Evolutionary conservation across 2,888 invertebrate genomes (phyloP).

Genomic region (Clanis bilineata): DNA sequence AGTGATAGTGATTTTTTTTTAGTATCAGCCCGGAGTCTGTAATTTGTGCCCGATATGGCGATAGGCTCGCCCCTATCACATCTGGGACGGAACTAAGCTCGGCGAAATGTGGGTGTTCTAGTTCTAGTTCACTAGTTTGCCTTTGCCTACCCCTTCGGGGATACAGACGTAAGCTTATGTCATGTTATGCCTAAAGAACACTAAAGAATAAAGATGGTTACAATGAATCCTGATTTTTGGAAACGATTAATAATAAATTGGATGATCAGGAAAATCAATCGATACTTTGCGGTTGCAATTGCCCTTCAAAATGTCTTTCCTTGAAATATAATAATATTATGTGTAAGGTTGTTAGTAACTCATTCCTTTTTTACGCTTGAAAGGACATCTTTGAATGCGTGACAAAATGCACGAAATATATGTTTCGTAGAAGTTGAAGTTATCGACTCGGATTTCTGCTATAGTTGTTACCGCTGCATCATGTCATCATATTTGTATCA

Average conservation of each 20-base stretch:
- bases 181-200: too few relatives aligned
- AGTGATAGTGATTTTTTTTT: too few relatives aligned
- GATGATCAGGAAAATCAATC: background rate
- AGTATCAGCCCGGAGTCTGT: too few relatives aligned
- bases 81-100: too few relatives aligned
- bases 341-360: background rate
- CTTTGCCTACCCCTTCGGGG: too few relatives aligned
- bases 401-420: background rate
- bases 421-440: background rate
- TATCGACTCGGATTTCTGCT: background rate
- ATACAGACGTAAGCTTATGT: too few relatives aligned
- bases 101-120: too few relatives aligned
- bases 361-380: background rate
- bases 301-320: background rate
- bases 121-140: too few relatives aligned
- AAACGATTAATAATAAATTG: background rate
- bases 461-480: background rate
- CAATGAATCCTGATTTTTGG: background rate
- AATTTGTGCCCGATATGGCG: too few relatives aligned
- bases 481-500: too few relatives aligned
- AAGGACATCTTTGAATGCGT: background rate
- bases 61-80: too few relatives aligned
- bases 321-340: background rate
- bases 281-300: background rate
- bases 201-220: too few relatives aligned